Conservation (phyloP, 23 tunicate species). For the Halocynthia roretzi region DNA sequence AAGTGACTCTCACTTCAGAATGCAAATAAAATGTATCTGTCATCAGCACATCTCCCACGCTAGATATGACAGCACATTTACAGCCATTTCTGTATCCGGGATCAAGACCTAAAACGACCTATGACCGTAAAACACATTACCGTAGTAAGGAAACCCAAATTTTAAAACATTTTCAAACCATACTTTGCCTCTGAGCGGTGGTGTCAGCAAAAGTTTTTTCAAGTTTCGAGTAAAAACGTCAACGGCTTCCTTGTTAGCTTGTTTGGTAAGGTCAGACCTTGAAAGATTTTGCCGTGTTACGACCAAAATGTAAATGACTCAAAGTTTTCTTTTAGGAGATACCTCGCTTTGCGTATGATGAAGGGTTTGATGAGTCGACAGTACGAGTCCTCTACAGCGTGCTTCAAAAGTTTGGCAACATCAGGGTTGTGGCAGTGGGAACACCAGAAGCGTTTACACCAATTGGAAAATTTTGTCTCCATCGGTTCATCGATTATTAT, state of each 20-base stretch:
- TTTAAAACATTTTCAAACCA: not conserved
- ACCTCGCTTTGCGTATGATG: slow-evolving; percentile 55
- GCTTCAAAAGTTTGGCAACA: slow-evolving; percentile 14
- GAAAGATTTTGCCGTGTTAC: not conserved
- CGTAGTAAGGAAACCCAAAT: not conserved
- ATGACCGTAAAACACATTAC: not conserved
- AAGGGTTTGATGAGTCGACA: slow-evolving; percentile 65
- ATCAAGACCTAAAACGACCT: slow-evolving; percentile 74
- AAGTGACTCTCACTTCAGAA: not conserved
- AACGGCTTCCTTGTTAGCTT: slow-evolving; percentile 58
- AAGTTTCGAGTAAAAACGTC: slow-evolving; percentile 62
- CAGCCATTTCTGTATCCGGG: slow-evolving; percentile 88
- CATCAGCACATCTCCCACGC: slow-evolving; percentile 55
- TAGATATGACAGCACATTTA: slow-evolving; percentile 87
- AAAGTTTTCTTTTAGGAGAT: not conserved
- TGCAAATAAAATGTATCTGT: slow-evolving; percentile 46
- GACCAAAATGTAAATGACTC: not conserved
- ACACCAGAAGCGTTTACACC: slow-evolving; percentile 38
- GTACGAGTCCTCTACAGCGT: slow-evolving; percentile 53
- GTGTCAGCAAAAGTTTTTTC: slow-evolving; percentile 69
- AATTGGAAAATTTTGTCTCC: slow-evolving; percentile 32
- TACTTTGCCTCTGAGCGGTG: slow-evolving; percentile 67
- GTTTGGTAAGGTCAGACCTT: slow-evolving; percentile 65
- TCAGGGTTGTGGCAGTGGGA: slow-evolving; percentile 2
- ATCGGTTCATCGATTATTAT: slow-evolving; percentile 23